Conservation (phyloP, 2,113 vertebrate species). For the Coracopsis vasa region DNA sequence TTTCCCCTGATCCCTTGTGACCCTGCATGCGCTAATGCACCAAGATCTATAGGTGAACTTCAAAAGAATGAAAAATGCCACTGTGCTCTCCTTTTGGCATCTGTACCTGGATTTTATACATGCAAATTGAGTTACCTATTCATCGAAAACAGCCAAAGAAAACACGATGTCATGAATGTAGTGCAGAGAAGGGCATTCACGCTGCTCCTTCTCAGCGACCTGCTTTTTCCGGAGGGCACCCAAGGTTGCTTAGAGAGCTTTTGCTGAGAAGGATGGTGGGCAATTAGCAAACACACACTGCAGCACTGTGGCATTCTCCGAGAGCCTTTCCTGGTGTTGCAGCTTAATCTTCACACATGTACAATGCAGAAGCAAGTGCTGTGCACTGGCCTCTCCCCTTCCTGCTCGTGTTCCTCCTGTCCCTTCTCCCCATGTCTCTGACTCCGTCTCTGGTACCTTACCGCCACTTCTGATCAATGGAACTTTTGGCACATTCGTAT, state of each 20-base stretch:
- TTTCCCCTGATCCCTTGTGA: neutral
- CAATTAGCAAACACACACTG: neutral
- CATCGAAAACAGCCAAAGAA: neutral
- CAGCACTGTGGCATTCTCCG: neutral
- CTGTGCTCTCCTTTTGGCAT: neutral
- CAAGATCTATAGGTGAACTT: neutral
- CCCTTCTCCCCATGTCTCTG: accelerated
- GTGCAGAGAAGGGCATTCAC: neutral
- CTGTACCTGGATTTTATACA: slow-evolving; percentile 19
- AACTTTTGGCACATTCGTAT: neutral
- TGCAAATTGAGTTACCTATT: neutral
- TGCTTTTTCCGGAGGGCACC: neutral
- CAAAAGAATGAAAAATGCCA: neutral
- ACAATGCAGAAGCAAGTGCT: neutral
- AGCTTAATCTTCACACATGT: neutral
- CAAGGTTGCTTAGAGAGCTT: neutral
- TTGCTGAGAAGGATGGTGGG: neutral
- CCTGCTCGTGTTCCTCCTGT: neutral
- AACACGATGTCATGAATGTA: neutral
- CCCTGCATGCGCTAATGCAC: neutral
- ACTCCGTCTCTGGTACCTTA: neutral
- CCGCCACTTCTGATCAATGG: neutral
- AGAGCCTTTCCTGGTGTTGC: neutral
- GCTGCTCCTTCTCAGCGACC: neutral
- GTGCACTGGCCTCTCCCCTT: neutral